Evolutionary conservation across 2,888 invertebrate genomes (phyloP), one percentile per base, ranked within the genome.

Genomic region (Microdon myrmicae): DNA sequence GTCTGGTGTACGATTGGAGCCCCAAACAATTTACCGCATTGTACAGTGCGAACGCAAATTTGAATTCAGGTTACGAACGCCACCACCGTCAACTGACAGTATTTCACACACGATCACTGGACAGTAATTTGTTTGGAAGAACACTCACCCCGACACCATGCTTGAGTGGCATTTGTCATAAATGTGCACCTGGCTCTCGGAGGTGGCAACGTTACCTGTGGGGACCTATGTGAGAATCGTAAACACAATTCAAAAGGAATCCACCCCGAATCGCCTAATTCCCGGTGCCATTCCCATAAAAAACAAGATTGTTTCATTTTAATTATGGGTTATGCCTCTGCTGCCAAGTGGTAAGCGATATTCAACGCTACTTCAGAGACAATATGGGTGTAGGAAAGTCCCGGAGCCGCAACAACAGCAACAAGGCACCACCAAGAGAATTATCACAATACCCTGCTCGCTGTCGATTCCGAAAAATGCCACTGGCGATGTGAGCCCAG

Each of bases 341-440:
- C 19, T n/a, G 19, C 22, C 34, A 20, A 58, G 64, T 58, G 58
- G 51, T 47, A 45, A 58, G 64, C 64, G 13, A 54, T 59, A 47
- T 41, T 59, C 34, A 59, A 66, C 59, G 66, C 66, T 66, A 66
- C 66, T 66, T 66, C 66, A 66, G 66, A 66, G 66, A 66, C 66
- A 66, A 59, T 66, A 66, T 66, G 58, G 66, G 66, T 66, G 66
- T 59, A 66, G 51, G 59, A 59, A 56, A 34, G 32, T 17, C 26
- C 23, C 66, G 43, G 53, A 34, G 66, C 59, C 53, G 59, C 59
- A 48, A 66, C 59, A 53, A 48, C 48, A 6, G 22, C 6, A 8
- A 22, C 8, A 22, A 22, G 5, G 8, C n/a, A n/a, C n/a, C n/a
- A n/a, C n/a, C n/a, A n/a, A n/a, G n/a, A n/a, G n/a, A n/a, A n/a